Base-by-base conservation (phyloP, 2,797 vertebrate genomes). In the Menidia menidia region DNA sequence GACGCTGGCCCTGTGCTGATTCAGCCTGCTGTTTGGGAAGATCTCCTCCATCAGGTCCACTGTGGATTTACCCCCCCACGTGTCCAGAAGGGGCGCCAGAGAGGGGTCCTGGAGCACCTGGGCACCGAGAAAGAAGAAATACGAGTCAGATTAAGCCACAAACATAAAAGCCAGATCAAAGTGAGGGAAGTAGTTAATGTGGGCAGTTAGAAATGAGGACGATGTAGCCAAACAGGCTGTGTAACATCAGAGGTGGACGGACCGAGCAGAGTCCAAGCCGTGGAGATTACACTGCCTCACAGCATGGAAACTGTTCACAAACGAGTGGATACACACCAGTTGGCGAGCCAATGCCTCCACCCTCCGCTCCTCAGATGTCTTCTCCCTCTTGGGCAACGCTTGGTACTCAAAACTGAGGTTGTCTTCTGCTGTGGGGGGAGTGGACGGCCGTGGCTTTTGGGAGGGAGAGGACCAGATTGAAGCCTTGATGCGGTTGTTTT, bases 21-120 rank as follows among this genome's bases (percentile, higher is more conserved):
- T 88, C 52, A 50, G 9, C 64, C 3, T 64, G 67, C 71, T 79
- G 18, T 86, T 81, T 1, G 94, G 93, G 86, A 99, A 98, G 68
- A 97, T 92, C 43, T 96, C 96, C 88, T 96, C 95, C 96, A 99
- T 97, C 39, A 99, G 88, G 61, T 99, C 96, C 71, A 97, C 92
- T 0, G 95, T 96, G 33, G 94, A 97, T 90, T 95, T 96, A 87
- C 95, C 94, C 14, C 93, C 93, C 84, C 96, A 96, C 0, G 93
- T 94, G 77, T 97, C 96, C 81, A 99, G 81, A 64, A 99, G 93
- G 30, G 95, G 93, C 1, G 90, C 93, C 72, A 98, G 92, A 67
- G 96, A 96, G 75, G 91, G 90, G 79, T 99, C 97, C 71, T 73
- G 75, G 48, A 55, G 11, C 41, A 89, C 78, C 91, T 92, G 58